These are phyloP conservation scores for Drymonia ruficornis DNA, from an alignment of 2,888 invertebrate genomes.

Conservation along the genomic window DNA sequence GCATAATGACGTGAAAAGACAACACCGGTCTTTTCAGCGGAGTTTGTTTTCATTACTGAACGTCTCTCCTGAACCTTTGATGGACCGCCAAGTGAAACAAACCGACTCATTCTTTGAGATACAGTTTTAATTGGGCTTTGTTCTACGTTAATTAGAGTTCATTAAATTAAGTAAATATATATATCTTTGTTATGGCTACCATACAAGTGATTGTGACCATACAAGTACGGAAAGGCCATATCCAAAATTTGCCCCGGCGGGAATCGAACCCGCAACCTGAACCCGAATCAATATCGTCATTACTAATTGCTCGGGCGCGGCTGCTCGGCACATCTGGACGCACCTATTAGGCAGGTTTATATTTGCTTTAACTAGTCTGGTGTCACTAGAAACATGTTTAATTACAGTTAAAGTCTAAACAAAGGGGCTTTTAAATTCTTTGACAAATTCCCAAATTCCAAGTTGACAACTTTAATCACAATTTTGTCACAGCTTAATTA, in stretches of 20 bases:
- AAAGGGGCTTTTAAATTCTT: background rate
- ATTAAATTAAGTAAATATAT: too few species aligned
- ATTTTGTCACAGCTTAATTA: constrained; percentile 12
- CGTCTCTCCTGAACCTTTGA: constrained; percentile 21
- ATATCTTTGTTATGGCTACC: too few species aligned
- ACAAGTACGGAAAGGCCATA: too few species aligned
- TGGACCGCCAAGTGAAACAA: constrained; percentile 23
- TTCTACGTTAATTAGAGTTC: too few species aligned
- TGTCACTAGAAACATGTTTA: background rate
- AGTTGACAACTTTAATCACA: constrained; percentile 9
- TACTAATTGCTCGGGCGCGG: too few species aligned
- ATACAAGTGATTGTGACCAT: too few species aligned
- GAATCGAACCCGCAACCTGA: too few species aligned
- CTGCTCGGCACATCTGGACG: too few species aligned
- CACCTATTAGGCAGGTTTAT: too few species aligned
- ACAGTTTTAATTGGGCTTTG: background rate
- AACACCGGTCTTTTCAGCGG: constrained; percentile 34
- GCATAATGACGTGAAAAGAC: constrained; percentile 38
- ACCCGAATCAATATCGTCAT: too few species aligned
- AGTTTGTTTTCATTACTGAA: constrained; percentile 29
- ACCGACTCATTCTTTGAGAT: constrained; percentile 9
- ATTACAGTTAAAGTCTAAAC: background rate
- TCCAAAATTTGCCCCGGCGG: too few species aligned
- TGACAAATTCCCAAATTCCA: background rate
- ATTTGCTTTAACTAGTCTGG: background rate